Base-by-base conservation (phyloP, 2,888 invertebrate genomes). In the Sceliomorpha sp. region DNA sequence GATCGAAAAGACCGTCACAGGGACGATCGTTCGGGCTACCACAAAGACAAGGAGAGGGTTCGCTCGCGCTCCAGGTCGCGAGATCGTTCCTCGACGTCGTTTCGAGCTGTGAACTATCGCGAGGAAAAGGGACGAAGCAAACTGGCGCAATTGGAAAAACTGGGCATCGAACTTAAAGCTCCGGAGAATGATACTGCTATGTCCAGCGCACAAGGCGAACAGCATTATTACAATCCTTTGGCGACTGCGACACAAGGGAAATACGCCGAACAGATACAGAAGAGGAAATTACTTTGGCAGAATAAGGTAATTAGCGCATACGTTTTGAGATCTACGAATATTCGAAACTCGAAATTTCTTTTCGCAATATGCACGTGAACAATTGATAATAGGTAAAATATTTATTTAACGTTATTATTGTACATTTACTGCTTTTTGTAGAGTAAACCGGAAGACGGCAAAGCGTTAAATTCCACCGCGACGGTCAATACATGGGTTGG, bases 201-300 rank as follows among this genome's bases (percentile, higher is more conserved):
- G 0, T 56, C 76, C 4, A 67, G 42, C 15, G 12, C 48, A 1
- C 80, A 74, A 1, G 78, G 75, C 0, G 85, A 88, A 36, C 94
- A 94, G 2, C 92, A 92, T 51, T 95, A 93, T 88, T 95, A 93
- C 84, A 95, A 94, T 87, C 93, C 94, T 0, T 90, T 92, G 26
- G 92, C 93, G 12, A 92, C 94, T n/a, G 83, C 88, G 36, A 93
- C 93, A 83, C 92, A 94, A 31, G 92, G 93, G 68, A 95, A 95
- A 82, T 95, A 97, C 84, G 93, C 96, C 4, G 95, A 97, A 34
- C 85, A 91, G 88, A 91, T 97, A 70, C 96, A 98, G 84, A 97
- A 98, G 87, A 91, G 98, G 47, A 98, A 98, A 89, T 90, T 97
- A 47, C 89, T 98, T 12, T 98, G 98, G 98, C 93, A 94, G 1